Evolutionary conservation across 2,797 vertebrate genomes (phyloP).

Genomic region (Poecilia velifera): DNA sequence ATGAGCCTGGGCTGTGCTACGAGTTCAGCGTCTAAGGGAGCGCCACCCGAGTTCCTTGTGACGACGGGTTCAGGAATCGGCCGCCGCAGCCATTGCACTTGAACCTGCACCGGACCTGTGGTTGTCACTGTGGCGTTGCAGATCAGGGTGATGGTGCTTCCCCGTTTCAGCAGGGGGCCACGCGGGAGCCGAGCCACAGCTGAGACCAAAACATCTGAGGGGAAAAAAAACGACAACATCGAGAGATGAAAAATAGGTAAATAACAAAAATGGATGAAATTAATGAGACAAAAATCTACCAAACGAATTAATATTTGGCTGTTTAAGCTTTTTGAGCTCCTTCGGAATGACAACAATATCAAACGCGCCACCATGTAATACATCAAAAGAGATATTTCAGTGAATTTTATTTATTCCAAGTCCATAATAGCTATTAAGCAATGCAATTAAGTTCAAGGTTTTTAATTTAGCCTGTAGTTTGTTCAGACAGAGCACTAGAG

Average conservation of each 20-base stretch:
- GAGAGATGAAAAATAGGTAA: background rate
- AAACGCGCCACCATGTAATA: background rate
- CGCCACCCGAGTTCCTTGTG: background rate
- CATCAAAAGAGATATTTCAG: background rate
- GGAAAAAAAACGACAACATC: background rate
- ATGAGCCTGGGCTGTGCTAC: constrained; percentile 57
- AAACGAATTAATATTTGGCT: background rate
- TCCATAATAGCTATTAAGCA: background rate
- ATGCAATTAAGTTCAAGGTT: background rate
- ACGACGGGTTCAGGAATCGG: constrained; percentile 48
- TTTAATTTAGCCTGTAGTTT: background rate
- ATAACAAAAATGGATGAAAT: background rate
- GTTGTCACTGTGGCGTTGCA: constrained; percentile 86
- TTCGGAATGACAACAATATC: background rate
- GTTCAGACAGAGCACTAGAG: background rate
- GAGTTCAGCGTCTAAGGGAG: background rate
- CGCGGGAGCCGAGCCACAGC: constrained; percentile 75
- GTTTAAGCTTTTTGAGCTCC: background rate
- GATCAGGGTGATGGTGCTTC: constrained; percentile 83
- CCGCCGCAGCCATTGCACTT: constrained; percentile 84
- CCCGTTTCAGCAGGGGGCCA: constrained; percentile 82
- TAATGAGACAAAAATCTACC: background rate
- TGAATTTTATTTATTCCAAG: background rate
- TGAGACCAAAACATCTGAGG: constrained; percentile 81
- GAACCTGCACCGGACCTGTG: constrained; percentile 75